These are phyloP conservation scores for Lagopus leucura DNA, from an alignment of 2,113 vertebrate genomes.

Conservation along the genomic window DNA sequence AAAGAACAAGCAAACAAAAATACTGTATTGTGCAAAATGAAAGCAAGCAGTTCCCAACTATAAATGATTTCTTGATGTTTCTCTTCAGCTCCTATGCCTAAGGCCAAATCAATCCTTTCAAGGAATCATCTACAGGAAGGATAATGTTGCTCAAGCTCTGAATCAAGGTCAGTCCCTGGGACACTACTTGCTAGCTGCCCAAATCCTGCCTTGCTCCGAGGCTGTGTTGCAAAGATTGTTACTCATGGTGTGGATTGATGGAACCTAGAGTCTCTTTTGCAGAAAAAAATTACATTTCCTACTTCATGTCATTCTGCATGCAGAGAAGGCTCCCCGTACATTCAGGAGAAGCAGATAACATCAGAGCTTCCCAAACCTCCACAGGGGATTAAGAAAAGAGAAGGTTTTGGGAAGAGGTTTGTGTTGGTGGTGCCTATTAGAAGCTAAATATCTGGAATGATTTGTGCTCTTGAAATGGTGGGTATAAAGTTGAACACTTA, in stretches of 20 bases:
- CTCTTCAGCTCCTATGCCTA: not conserved
- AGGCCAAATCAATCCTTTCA: conserved; percentile 26
- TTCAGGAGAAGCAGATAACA: not conserved
- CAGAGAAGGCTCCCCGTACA: not conserved
- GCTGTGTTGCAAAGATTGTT: not conserved
- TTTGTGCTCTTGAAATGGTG: not conserved
- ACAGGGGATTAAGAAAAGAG: not conserved
- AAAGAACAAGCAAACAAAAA: not conserved
- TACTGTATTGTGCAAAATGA: not conserved
- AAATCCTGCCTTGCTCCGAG: not conserved
- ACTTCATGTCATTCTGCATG: not conserved
- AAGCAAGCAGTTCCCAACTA: not conserved
- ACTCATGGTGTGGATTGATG: not conserved
- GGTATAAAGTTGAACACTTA: not conserved
- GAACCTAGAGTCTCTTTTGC: not conserved
- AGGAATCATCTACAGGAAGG: conserved; percentile 27
- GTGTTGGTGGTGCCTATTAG: not conserved
- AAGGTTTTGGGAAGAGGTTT: not conserved
- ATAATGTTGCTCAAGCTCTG: not conserved
- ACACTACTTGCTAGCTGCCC: not conserved
- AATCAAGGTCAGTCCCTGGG: not conserved
- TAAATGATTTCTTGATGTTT: not conserved
- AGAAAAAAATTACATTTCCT: not conserved
- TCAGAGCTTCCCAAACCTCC: not conserved
- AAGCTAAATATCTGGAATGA: conserved; percentile 3